These are phyloP conservation scores for Synanthedon andrenaeformis DNA, from an alignment of 2,888 invertebrate species.

Conservation along the genomic window DNA sequence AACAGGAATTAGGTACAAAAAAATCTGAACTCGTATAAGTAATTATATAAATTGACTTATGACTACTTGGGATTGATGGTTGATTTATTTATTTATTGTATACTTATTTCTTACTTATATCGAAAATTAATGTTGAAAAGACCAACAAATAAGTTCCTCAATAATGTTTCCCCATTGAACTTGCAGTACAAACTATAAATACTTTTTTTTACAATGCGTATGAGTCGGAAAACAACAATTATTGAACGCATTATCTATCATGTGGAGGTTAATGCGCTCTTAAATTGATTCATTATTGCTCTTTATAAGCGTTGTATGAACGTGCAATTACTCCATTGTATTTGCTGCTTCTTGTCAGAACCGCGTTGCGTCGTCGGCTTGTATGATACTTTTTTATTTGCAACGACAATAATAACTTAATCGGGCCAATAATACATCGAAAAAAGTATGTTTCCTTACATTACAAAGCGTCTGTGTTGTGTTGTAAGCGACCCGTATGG, in stretches of 20 bases:
- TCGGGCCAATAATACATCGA: conserved; percentile 19
- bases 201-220: no score
- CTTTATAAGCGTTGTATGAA: conserved; percentile 10
- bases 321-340: conserved; percentile 15
- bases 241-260: not conserved
- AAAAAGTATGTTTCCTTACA: conserved; percentile 10
- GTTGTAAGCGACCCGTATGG: conserved; percentile 14
- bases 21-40: no score
- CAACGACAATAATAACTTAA: conserved; percentile 19
- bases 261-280: conserved; percentile 11
- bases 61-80: no score
- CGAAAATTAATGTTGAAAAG: no score
- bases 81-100: no score
- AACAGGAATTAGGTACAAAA: no score
- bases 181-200: no score
- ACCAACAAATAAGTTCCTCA: no score
- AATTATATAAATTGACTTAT: no score
- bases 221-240: not conserved
- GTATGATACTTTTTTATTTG: conserved; percentile 9
- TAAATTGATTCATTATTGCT: conserved; percentile 19
- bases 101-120: no score
- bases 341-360: conserved; percentile 15
- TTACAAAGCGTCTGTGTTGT: conserved; percentile 10
- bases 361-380: conserved; percentile 5
- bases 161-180: no score